Conservation (phyloP, 2,113 vertebrate genomes). For the Oryzias melastigma region DNA sequence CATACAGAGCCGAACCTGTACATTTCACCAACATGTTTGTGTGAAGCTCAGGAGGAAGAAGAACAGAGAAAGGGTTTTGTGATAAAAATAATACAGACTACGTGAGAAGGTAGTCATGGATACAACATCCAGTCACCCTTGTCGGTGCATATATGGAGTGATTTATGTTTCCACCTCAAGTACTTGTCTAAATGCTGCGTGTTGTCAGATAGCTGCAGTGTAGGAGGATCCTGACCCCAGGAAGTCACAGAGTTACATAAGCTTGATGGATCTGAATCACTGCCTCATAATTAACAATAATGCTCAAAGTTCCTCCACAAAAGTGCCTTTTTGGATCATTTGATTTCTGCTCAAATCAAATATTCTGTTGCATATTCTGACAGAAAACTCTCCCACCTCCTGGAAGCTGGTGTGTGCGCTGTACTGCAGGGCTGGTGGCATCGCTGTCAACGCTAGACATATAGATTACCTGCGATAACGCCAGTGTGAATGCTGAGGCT, state of each 20-base stretch:
- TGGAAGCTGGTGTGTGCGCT: too few relatives aligned
- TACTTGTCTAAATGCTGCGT: slow-evolving; percentile 62
- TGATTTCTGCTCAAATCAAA: slow-evolving; percentile 7
- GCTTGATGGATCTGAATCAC: slow-evolving; percentile 59
- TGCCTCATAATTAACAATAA: slow-evolving; percentile 52
- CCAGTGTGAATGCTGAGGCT: too few relatives aligned
- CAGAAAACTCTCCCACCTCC: not conserved
- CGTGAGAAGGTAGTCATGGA: slow-evolving; percentile 71
- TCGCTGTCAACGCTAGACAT: too few relatives aligned
- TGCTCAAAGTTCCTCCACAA: slow-evolving; percentile 31
- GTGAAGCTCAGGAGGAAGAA: slow-evolving; percentile 40
- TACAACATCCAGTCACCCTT: slow-evolving; percentile 66
- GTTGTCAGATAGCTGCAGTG: slow-evolving; percentile 62
- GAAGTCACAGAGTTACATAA: slow-evolving; percentile 66
- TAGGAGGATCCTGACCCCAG: slow-evolving; percentile 67
- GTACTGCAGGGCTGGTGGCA: too few relatives aligned
- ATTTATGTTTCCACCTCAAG: slow-evolving; percentile 65
- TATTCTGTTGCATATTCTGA: slow-evolving; percentile 1
- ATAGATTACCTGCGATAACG: too few relatives aligned
- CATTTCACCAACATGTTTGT: slow-evolving; percentile 36
- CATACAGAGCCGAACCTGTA: slow-evolving; percentile 35
- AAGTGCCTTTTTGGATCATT: not conserved
- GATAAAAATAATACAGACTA: slow-evolving; percentile 71
- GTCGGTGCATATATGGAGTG: slow-evolving; percentile 66
- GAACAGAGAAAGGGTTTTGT: slow-evolving; percentile 38